Base-by-base conservation (phyloP, 2,113 vertebrate genomes). In the Menidia beryllina region DNA sequence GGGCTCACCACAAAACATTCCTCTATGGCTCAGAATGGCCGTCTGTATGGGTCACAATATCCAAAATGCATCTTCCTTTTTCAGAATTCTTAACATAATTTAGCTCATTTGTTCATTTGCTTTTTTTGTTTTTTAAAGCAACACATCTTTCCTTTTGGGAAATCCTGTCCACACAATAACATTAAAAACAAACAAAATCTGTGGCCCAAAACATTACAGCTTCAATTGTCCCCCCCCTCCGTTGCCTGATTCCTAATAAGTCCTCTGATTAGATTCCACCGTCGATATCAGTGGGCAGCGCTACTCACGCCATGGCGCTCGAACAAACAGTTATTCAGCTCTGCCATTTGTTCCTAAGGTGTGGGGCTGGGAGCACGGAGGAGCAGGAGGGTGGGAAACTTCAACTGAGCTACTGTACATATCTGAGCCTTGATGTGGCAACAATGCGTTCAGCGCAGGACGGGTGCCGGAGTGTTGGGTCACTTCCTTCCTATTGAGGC, bases 401-500 rank as follows among this genome's bases (percentile, higher is more conserved):
- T 84, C 66, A 75, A 78, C 73, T 23, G 62, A 51, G 69, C 83
- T 82, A 79, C 88, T 84, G 88, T 83, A 89, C 88, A 89, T 89
- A 88, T 89, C 86, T 91, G 84, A 72, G 87, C 89, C 91, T 92
- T 91, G 91, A 92, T 90, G 89, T 92, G 88, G 87, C 87, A 92
- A 91, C 91, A 92, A 91, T 91, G 86, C 56, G 86, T 86, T 85
- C 81, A 57, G 82, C 41, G 55, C 79, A 88, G 86, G 85, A 89
- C 90, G 85, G 83, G 82, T 84, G 88, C 79, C 73, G 69, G 57
- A 53, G 43, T 69, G 82, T 82, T 87, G 84, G 88, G 86, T 90
- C 89, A 88, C 80, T 91, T 92, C 89, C 91, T 91, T 91, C 88
- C 87, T 89, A 66, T 75, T 4, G 73, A 75, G 81, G 86, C 86